phyloP scores from a whole-genome alignment of 2,888 invertebrate genomes.

The Hybos culiciformis region DNA sequence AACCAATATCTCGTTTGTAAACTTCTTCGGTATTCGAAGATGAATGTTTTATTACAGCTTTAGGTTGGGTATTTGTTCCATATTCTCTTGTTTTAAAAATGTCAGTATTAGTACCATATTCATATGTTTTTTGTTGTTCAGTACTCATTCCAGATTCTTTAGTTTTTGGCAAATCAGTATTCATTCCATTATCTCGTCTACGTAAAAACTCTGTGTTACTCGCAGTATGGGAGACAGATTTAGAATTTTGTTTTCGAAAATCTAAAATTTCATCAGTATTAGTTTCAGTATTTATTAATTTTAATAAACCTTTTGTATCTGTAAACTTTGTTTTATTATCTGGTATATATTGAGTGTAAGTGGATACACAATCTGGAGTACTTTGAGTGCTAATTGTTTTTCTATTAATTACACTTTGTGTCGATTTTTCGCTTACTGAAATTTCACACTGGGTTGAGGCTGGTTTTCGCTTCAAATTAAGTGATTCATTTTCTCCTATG shows the following conservation, averaged over 20 bases:
- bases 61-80: slow-evolving; percentile 7
- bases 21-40: slow-evolving; percentile 31
- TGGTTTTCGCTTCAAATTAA: slow-evolving; percentile 31
- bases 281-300: slow-evolving; percentile 20
- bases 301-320: slow-evolving; percentile 33
- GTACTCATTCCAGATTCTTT: slow-evolving; percentile 22
- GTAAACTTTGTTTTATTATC: slow-evolving; percentile 27
- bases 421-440: slow-evolving; percentile 1
- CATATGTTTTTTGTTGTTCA: slow-evolving; percentile 16
- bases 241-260: neutral
- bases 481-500: slow-evolving; percentile 40
- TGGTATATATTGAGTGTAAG: slow-evolving; percentile 21
- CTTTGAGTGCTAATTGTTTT: slow-evolving; percentile 23
- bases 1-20: slow-evolving; percentile 38
- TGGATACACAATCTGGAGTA: slow-evolving; percentile 19
- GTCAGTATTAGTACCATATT: slow-evolving; percentile 21
- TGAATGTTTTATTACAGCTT: slow-evolving; percentile 20
- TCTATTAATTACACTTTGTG: slow-evolving; percentile 13
- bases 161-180: slow-evolving; percentile 18
- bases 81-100: slow-evolving; percentile 5
- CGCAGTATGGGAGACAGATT: neutral
- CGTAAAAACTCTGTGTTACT: neutral
- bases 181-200: slow-evolving; percentile 5
- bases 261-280: slow-evolving; percentile 24
- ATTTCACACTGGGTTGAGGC: slow-evolving; percentile 24